Conservation (phyloP, 2,888 invertebrate species). For the Orchesella flavescens region DNA sequence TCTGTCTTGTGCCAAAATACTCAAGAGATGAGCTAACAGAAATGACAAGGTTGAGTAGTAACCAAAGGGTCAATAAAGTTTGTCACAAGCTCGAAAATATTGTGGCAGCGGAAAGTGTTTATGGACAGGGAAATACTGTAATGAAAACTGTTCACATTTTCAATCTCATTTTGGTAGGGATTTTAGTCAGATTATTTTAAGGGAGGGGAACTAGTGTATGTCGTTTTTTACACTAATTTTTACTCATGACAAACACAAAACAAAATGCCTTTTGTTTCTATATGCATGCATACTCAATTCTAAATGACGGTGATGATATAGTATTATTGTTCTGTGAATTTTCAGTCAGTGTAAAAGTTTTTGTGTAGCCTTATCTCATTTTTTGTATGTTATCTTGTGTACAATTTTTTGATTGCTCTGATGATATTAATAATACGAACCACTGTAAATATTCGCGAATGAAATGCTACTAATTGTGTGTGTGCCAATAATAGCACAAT, state of each 20-base stretch:
- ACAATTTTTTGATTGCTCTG: conserved; percentile 17
- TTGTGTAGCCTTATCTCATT: not conserved
- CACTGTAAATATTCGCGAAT: too few species aligned
- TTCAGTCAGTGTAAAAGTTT: not conserved
- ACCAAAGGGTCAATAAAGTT: conserved; percentile 54
- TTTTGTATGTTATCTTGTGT: conserved; percentile 8
- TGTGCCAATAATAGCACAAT: too few species aligned
- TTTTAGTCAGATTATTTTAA: conserved; percentile 53
- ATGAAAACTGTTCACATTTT: conserved; percentile 9
- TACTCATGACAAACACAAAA: not conserved
- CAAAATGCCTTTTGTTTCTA: conserved; percentile 1
- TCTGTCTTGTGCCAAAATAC: conserved; percentile 69
- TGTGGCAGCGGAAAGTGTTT: conserved; percentile 18
- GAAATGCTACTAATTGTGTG: too few species aligned
- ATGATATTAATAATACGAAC: too few species aligned
- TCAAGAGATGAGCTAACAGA: conserved; percentile 54
- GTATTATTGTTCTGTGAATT: not conserved
- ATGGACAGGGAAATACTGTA: conserved; percentile 6
- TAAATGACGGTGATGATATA: not conserved
- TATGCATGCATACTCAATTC: conserved; percentile 19
- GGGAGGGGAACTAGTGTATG: not conserved
- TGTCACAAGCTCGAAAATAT: conserved; percentile 59
- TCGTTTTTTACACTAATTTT: not conserved
- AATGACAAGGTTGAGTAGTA: too few species aligned
- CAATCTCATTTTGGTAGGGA: conserved; percentile 47